A percentile compares a stretch with the other conserved stretches of the same genome.
Conservation (phyloP, 2,113 vertebrate genomes). For the Halichoerus grypus region DNA sequence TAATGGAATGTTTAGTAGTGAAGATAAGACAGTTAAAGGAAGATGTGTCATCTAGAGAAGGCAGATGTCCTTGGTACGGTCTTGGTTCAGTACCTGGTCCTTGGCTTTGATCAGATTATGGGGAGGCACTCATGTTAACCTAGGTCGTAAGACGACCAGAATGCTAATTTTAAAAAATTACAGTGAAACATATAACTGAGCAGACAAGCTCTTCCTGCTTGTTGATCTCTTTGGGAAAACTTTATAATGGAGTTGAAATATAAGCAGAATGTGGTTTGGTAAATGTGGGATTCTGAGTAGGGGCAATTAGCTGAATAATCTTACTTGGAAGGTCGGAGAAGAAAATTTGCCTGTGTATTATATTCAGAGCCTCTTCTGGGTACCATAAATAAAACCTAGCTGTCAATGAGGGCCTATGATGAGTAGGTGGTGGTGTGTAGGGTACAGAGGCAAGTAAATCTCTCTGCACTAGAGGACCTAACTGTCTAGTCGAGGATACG, state of each 20-base stretch:
- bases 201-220: neutral
- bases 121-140: neutral
- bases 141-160: neutral
- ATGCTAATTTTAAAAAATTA: neutral
- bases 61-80: neutral
- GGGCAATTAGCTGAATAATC: neutral
- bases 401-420: neutral
- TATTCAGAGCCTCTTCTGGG: neutral
- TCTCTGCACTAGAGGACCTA: neutral
- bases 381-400: neutral
- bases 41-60: neutral
- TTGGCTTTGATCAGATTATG: neutral
- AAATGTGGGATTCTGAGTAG: neutral
- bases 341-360: neutral
- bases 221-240: neutral
- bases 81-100: neutral
- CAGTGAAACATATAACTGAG: neutral
- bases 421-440: neutral
- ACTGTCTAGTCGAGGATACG: neutral
- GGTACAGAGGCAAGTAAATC: neutral
- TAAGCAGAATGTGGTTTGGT: neutral
- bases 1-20: neutral
- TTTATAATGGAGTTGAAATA: neutral
- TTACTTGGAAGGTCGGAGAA: neutral
- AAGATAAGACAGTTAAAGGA: neutral